These are phyloP conservation scores for Carassius carassius DNA, from an alignment of 2,113 vertebrate genomes.

Conservation along the genomic window DNA sequence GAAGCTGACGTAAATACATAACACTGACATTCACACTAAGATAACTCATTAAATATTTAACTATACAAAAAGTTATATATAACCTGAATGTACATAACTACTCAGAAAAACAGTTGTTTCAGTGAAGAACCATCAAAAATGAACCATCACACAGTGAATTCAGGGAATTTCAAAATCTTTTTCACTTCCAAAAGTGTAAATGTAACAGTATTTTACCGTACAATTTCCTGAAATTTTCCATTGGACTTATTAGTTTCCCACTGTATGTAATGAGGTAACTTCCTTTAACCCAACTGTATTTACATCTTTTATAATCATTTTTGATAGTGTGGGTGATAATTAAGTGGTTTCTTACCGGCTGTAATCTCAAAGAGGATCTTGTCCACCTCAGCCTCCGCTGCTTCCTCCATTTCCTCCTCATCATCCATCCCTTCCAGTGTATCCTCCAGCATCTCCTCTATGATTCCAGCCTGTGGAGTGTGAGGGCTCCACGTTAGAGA, in stretches of 20 bases:
- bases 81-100: too few species aligned
- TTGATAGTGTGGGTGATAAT: neutral
- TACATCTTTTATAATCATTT: neutral
- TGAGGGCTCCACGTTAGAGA: neutral
- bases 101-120: too few species aligned
- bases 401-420: conserved; percentile 97
- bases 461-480: conserved; percentile 88
- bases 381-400: conserved; percentile 91
- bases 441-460: conserved; percentile 98
- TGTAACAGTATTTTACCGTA: neutral
- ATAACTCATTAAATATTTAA: neutral
- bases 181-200: neutral
- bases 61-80: too few species aligned
- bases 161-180: too few species aligned
- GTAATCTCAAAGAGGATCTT: conserved; percentile 97
- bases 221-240: neutral
- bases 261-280: neutral
- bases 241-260: neutral
- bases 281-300: neutral
- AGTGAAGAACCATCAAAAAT: too few species aligned
- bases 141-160: too few species aligned
- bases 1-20: neutral
- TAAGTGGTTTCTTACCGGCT: conserved; percentile 78
- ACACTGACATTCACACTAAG: neutral
- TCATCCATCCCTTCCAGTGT: conserved; percentile 96